These are phyloP conservation scores for Epizoanthus fatuus DNA, from an alignment of 92 coral and sea anemone species.

Conservation along the genomic window DNA sequence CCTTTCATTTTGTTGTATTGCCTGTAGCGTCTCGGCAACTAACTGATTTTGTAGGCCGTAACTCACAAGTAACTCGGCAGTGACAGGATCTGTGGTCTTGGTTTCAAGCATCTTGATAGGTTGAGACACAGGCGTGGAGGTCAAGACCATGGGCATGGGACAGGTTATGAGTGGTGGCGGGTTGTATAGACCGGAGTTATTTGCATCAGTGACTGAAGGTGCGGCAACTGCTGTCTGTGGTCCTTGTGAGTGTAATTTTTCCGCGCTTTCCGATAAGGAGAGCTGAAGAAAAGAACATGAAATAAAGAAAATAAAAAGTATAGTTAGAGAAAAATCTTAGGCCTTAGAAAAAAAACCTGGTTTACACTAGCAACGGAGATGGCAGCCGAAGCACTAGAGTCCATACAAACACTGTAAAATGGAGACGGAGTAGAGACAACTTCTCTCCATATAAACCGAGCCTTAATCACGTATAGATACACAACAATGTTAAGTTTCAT, in stretches of 20 bases:
- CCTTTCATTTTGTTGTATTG: constrained; percentile 30
- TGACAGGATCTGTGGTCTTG: constrained; percentile 8
- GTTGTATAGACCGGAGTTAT: not conserved
- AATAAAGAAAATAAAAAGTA: not conserved
- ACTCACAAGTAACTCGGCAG: constrained; percentile 26
- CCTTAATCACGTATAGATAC: too few relatives aligned
- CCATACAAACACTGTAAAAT: too few relatives aligned
- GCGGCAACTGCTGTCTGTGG: constrained; percentile 29
- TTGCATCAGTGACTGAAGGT: not conserved
- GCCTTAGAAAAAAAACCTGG: too few relatives aligned
- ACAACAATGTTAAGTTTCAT: too few relatives aligned
- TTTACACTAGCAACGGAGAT: too few relatives aligned
- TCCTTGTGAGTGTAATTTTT: constrained; percentile 36
- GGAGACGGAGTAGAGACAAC: too few relatives aligned
- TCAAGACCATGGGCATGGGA: not conserved
- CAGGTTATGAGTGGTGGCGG: not conserved
- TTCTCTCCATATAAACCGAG: not conserved
- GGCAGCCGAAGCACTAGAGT: too few relatives aligned
- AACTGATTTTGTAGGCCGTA: constrained; percentile 32
- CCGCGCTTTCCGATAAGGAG: constrained; percentile 48
- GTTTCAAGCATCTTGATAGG: not conserved
- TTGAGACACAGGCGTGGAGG: not conserved
- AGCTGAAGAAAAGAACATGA: constrained; percentile 14
- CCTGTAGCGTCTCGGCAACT: constrained; percentile 29
- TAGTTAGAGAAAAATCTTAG: too few relatives aligned